Conservation (phyloP, 2,113 vertebrate species). For the Candoia aspera region DNA sequence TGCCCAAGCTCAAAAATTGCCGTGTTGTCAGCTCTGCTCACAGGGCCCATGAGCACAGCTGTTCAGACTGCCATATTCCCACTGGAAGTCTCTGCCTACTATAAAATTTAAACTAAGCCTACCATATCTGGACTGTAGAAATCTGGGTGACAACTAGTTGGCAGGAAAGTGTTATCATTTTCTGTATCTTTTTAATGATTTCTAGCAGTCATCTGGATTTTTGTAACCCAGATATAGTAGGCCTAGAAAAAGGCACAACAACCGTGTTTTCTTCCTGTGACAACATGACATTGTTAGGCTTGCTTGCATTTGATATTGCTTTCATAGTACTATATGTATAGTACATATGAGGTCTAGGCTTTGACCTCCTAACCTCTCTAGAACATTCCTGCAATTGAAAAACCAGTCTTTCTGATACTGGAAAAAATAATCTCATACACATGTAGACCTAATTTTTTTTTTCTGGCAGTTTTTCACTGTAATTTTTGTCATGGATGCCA, state of each 20-base stretch:
- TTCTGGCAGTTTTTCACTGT: too few relatives aligned
- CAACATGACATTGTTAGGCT: not conserved
- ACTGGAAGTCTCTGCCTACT: too few relatives aligned
- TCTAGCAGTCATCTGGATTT: not conserved
- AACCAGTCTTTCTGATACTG: not conserved
- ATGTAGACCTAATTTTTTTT: not conserved
- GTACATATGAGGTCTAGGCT: not conserved
- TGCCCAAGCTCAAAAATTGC: too few relatives aligned
- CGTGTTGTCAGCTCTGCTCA: too few relatives aligned
- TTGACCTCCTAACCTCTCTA: not conserved
- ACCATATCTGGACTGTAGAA: not conserved
- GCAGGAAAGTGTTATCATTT: not conserved
- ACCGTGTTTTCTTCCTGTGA: not conserved
- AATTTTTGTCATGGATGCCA: too few relatives aligned
- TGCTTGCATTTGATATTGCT: not conserved
- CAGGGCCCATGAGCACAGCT: too few relatives aligned
- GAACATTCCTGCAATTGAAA: not conserved
- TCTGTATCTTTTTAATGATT: not conserved
- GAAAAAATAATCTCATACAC: not conserved
- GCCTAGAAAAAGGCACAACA: not conserved
- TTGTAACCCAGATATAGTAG: not conserved
- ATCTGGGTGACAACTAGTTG: not conserved
- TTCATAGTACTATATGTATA: not conserved
- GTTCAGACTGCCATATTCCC: too few relatives aligned
- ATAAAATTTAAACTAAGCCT: not conserved